Evolutionary conservation across 2,113 vertebrate species (phyloP).

Genomic region (Archocentrus centrarchus): DNA sequence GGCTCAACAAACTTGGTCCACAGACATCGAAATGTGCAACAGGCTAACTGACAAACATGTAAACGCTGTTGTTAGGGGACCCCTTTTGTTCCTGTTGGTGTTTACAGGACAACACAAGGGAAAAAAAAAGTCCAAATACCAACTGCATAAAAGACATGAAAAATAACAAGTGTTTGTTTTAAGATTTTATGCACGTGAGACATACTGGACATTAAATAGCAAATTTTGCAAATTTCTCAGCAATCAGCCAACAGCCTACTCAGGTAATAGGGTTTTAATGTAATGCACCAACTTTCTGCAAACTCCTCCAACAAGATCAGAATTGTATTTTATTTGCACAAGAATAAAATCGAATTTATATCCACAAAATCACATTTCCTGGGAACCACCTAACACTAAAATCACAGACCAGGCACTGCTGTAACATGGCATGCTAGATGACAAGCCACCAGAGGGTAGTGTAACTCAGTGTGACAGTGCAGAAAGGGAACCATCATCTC

Average conservation of each 20-base stretch:
- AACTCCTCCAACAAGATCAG: background rate
- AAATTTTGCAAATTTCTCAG: background rate
- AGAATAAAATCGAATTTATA: background rate
- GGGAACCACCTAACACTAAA: background rate
- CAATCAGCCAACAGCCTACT: background rate
- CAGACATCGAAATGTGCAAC: background rate
- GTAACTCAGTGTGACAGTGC: background rate
- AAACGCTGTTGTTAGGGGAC: background rate
- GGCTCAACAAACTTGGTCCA: background rate
- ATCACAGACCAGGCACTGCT: background rate
- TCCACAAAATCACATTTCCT: background rate
- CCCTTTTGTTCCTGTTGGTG: background rate
- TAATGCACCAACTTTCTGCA: background rate
- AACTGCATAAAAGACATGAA: background rate
- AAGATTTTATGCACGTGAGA: background rate
- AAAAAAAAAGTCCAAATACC: background rate
- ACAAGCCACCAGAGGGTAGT: constrained; percentile 43
- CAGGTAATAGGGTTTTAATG: rapidly evolving
- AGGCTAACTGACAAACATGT: background rate
- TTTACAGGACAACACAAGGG: background rate
- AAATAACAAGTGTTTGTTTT: background rate
- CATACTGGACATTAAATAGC: background rate
- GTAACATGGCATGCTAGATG: background rate
- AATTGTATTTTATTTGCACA: background rate
- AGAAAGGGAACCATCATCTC: background rate